Evolutionary conservation across 2,888 invertebrate species (phyloP).

Genomic region (Platycheirus rosarum): DNA sequence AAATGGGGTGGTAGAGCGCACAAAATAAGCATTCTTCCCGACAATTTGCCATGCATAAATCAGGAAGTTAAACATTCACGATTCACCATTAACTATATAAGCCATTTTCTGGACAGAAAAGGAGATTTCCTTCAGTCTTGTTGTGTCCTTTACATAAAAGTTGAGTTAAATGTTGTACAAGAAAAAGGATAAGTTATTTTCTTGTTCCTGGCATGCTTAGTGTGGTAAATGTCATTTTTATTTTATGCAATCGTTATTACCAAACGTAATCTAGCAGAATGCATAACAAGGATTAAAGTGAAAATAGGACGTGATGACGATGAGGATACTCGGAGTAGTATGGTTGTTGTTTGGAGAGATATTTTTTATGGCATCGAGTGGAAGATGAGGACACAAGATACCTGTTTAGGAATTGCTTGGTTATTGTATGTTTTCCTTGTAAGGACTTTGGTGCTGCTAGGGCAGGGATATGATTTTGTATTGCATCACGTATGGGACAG

Average conservation of each 20-base stretch:
- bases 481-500: constrained; percentile 40
- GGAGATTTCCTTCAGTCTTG: too few relatives aligned
- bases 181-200: constrained; percentile 35
- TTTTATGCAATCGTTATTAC: constrained; percentile 47
- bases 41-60: constrained; percentile 73
- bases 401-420: constrained; percentile 49
- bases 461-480: constrained; percentile 21
- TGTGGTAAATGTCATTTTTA: constrained; percentile 40
- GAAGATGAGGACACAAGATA: constrained; percentile 16
- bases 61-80: constrained; percentile 68
- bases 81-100: constrained; percentile 43
- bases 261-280: constrained; percentile 65
- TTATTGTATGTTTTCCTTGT: constrained; percentile 45
- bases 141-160: constrained; percentile 59
- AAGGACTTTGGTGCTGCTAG: constrained; percentile 4
- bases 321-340: background rate
- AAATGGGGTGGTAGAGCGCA: constrained; percentile 60
- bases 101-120: background rate
- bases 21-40: constrained; percentile 70
- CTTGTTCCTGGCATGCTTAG: background rate
- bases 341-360: constrained; percentile 28
- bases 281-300: constrained; percentile 24
- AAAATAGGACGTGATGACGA: constrained; percentile 27
- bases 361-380: constrained; percentile 43
- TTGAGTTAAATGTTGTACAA: constrained; percentile 69